Evolutionary conservation across 2,113 vertebrate species (phyloP).

Genomic region (Muntiacus muntjak): DNA sequence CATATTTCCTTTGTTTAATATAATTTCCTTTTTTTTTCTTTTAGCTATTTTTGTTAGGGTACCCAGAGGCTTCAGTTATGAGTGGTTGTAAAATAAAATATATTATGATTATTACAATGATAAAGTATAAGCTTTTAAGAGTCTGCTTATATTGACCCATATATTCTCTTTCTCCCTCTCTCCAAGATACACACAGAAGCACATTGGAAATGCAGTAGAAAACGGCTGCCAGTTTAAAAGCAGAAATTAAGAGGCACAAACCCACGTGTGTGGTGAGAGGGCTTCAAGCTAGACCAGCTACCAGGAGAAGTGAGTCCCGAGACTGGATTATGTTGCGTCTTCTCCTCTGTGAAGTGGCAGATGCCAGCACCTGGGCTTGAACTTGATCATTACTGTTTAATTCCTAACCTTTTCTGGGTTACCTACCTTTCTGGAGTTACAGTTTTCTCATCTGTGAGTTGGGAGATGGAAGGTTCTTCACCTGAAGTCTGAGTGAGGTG

Average conservation of each 20-base stretch:
- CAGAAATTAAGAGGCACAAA: constrained; percentile 28
- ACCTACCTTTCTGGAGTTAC: background rate
- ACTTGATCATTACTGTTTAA: background rate
- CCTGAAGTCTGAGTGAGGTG: background rate
- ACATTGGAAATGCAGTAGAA: constrained; percentile 38
- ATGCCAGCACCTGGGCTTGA: background rate
- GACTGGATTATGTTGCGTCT: background rate
- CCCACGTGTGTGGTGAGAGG: background rate
- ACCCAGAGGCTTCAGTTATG: constrained; percentile 76
- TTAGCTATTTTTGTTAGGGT: constrained; percentile 76
- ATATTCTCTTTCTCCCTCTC: constrained; percentile 66
- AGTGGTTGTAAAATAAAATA: constrained; percentile 78
- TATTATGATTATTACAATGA: constrained; percentile 79
- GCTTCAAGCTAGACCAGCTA: background rate
- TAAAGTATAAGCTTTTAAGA: constrained; percentile 75
- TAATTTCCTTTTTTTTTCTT: constrained; percentile 76
- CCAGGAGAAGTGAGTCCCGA: background rate
- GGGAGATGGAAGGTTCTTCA: background rate
- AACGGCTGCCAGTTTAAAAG: constrained; percentile 60
- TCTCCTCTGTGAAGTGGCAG: background rate
- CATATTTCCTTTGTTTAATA: constrained; percentile 79
- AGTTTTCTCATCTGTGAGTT: background rate
- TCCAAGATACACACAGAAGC: constrained; percentile 57
- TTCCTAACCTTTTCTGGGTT: background rate
- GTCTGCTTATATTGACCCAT: constrained; percentile 76